Percentiles rank a stretch among this genome's conserved stretches.
Conservation (phyloP, 2,113 vertebrate species). For the Pseudopodoces humilis region DNA sequence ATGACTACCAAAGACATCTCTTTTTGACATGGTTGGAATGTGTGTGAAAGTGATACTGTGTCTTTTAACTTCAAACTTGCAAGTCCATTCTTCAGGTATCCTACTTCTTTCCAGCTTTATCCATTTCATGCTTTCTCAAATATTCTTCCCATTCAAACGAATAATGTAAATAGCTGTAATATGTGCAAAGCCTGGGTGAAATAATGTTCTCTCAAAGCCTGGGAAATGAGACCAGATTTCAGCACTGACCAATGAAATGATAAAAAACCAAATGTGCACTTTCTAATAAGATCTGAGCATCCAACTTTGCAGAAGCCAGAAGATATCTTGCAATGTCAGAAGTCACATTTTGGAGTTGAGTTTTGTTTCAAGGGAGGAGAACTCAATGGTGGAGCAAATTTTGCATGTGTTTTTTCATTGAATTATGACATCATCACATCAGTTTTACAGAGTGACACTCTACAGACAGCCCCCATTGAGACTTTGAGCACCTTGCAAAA, state of each 20-base stretch:
- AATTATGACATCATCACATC: background rate
- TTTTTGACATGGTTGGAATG: background rate
- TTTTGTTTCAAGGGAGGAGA: background rate
- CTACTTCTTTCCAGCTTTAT: background rate
- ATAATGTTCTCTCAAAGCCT: background rate
- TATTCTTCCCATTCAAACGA: background rate
- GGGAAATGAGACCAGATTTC: background rate
- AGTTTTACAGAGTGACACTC: background rate
- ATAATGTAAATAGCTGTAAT: background rate
- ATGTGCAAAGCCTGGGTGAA: background rate
- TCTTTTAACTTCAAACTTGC: background rate
- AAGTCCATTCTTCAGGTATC: background rate
- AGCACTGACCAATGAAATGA: background rate
- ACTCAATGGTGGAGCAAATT: background rate
- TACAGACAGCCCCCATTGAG: background rate
- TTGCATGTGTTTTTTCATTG: background rate
- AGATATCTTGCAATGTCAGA: background rate
- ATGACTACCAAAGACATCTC: background rate
- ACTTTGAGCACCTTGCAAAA: background rate
- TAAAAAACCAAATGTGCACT: background rate
- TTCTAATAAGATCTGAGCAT: background rate
- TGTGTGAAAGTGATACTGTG: background rate
- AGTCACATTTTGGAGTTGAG: background rate
- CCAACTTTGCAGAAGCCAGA: background rate
- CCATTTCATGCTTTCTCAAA: background rate